Conservation (phyloP, 2,113 vertebrate species). For the Pseudorhombus dupliciocellatus region DNA sequence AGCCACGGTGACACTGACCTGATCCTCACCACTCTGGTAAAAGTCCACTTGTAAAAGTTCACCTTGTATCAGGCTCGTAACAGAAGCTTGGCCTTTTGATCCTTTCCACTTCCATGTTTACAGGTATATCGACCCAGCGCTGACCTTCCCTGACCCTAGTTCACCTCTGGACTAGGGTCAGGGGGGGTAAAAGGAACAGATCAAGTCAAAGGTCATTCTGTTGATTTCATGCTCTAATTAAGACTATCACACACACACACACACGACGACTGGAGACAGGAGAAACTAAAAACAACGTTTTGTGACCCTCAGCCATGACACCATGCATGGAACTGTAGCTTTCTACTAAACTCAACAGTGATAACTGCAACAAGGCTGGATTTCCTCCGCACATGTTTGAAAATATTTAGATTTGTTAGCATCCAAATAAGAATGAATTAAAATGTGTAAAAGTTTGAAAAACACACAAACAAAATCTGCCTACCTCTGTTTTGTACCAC, state of each 20-base stretch:
- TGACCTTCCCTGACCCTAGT: constrained; percentile 55
- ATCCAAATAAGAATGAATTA: background rate
- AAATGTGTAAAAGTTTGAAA: background rate
- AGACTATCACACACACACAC: constrained; percentile 21
- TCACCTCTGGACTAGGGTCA: constrained; percentile 46
- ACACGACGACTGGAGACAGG: constrained; percentile 27
- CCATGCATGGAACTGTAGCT: constrained; percentile 31
- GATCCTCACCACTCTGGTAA: constrained; percentile 59
- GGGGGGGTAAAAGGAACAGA: constrained; percentile 36
- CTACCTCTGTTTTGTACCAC: too few species aligned
- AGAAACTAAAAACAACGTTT: background rate
- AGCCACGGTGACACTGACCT: constrained; percentile 48
- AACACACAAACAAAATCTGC: too few species aligned
- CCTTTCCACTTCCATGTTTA: constrained; percentile 58
- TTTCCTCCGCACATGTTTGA: background rate
- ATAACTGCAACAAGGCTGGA: background rate
- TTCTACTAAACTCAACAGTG: constrained; percentile 19
- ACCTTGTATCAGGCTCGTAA: constrained; percentile 56
- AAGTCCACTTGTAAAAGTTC: constrained; percentile 70
- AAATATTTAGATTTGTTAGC: background rate
- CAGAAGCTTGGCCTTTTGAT: constrained; percentile 38
- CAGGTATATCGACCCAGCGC: constrained; percentile 60
- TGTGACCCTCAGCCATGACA: constrained; percentile 15
- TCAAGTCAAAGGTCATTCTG: constrained; percentile 59
- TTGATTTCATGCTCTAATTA: constrained; percentile 65